Conservation (phyloP, 1,140 invertebrate genomes). For the Arctopsyche grandis region DNA sequence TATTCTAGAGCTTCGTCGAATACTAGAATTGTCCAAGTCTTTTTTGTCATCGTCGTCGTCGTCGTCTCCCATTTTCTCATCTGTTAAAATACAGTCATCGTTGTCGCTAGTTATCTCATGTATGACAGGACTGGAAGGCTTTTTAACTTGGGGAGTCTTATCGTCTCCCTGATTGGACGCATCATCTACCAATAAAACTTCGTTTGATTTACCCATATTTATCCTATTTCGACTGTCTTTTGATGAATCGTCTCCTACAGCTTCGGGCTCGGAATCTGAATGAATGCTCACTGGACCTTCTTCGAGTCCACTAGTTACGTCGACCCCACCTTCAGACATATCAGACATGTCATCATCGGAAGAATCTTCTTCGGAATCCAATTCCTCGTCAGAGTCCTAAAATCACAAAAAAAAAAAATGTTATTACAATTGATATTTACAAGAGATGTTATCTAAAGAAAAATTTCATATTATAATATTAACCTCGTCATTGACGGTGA, state of each 20-base stretch:
- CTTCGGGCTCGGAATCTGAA: constrained; percentile 53
- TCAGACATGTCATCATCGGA: constrained; percentile 46
- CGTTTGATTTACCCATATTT: constrained; percentile 41
- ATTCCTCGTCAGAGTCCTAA: constrained; percentile 48
- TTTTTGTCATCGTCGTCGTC: constrained; percentile 49
- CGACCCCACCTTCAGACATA: constrained; percentile 24
- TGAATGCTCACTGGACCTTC: constrained; percentile 55
- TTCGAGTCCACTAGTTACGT: constrained; percentile 30
- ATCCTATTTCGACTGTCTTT: constrained; percentile 42
- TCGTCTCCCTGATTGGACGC: constrained; percentile 40
- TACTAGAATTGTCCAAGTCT: constrained; percentile 45
- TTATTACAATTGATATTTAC: background rate
- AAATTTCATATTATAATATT: background rate
- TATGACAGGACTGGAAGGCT: constrained; percentile 34
- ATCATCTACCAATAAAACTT: constrained; percentile 57
- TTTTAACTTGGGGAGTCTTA: constrained; percentile 34
- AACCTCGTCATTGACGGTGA: constrained; percentile 35
- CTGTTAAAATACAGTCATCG: constrained; percentile 46
- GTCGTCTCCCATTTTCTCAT: constrained; percentile 55
- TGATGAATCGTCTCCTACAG: constrained; percentile 44
- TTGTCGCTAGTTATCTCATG: constrained; percentile 50
- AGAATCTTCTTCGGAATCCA: constrained; percentile 51
- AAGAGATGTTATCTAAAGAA: background rate
- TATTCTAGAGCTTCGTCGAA: constrained; percentile 70
- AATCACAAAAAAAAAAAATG: constrained; percentile 16